Evolutionary conservation across 2,888 invertebrate genomes (phyloP).

Genomic region (Drosophila mimica): DNA sequence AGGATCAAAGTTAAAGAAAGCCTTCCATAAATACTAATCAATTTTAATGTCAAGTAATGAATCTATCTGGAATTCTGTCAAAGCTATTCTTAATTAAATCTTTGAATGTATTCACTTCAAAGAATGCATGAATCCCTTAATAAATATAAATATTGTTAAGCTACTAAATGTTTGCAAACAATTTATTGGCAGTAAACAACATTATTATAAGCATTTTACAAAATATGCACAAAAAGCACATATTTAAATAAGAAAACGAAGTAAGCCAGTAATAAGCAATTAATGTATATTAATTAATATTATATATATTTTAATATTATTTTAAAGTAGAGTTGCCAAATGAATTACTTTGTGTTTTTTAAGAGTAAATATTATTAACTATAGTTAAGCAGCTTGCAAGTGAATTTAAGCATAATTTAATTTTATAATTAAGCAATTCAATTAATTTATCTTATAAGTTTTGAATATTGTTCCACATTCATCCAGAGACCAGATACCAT

Average conservation of each 20-base stretch:
- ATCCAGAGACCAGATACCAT: neutral
- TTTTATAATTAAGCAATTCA: neutral
- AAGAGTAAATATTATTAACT: too few species aligned
- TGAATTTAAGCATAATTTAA: neutral
- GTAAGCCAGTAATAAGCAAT: too few species aligned
- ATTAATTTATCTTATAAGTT: neutral
- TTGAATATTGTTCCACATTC: neutral
- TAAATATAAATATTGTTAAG: neutral
- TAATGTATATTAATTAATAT: too few species aligned
- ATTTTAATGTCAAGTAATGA: neutral
- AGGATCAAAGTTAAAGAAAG: slow-evolving; percentile 3
- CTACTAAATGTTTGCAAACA: neutral
- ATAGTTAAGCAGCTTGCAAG: too few species aligned
- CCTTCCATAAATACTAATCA: neutral
- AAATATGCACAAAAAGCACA: too few species aligned
- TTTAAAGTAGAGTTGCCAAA: too few species aligned
- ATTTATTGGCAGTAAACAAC: too few species aligned
- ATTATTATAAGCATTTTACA: too few species aligned
- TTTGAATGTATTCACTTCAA: neutral
- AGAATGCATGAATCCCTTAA: too few species aligned
- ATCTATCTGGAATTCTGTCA: neutral
- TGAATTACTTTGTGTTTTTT: too few species aligned
- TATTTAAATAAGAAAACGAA: too few species aligned
- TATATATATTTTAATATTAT: too few species aligned
- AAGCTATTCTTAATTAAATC: neutral